phyloP scores from a whole-genome alignment of 2,113 vertebrate genomes.

The Protobothrops flavoviridis region DNA sequence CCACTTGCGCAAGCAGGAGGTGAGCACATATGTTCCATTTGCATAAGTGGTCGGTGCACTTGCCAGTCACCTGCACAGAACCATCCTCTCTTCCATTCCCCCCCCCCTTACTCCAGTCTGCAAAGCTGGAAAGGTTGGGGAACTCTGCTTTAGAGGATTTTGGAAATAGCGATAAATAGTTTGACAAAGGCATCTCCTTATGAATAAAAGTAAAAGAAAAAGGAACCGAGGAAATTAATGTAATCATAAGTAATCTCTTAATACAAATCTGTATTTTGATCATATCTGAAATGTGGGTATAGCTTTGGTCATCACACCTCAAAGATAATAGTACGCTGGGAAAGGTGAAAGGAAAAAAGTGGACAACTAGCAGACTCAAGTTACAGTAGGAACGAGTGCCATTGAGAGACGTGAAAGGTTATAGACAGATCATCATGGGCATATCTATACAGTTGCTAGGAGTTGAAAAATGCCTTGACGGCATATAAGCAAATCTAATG shows the following conservation, averaged over 20 bases:
- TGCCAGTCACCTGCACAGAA: background rate
- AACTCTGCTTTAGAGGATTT: background rate
- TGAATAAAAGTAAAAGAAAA: background rate
- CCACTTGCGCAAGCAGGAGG: background rate
- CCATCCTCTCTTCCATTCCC: background rate
- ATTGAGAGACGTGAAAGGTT: background rate
- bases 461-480: background rate
- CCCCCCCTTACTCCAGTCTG: no score
- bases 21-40: rapidly evolving
- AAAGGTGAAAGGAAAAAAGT: background rate
- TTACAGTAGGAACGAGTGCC: background rate
- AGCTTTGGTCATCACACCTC: background rate
- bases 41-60: background rate
- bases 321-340: background rate
- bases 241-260: background rate
- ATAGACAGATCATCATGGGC: background rate
- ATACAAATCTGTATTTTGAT: background rate
- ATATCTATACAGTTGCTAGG: background rate
- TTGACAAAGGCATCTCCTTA: background rate
- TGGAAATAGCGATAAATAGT: background rate
- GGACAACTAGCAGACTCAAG: background rate
- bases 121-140: background rate
- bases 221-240: background rate
- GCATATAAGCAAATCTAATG: background rate
- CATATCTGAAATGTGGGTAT: background rate